These are phyloP conservation scores for Sylvilagus floridanus DNA, from an alignment of 2,797 vertebrate species.

Conservation along the genomic window DNA sequence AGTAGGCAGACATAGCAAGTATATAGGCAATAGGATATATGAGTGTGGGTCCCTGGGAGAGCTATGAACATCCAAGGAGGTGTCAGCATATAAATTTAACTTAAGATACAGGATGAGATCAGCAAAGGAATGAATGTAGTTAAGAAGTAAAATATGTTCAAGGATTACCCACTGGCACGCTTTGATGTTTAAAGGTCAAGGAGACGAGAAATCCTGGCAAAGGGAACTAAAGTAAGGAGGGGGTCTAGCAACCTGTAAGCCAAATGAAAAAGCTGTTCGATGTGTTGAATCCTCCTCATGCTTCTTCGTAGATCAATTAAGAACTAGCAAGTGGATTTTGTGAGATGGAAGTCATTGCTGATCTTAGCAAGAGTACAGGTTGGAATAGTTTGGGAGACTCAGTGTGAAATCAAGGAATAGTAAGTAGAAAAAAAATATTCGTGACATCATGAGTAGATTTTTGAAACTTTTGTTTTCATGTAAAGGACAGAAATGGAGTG, in stretches of 20 bases:
- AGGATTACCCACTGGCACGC: neutral
- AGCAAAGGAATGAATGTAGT: neutral
- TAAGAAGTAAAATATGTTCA: constrained; percentile 36
- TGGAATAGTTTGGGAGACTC: neutral
- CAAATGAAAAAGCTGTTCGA: neutral
- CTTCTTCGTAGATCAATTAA: neutral
- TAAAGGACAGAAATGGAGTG: neutral
- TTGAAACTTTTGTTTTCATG: constrained; percentile 9
- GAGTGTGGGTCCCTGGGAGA: neutral
- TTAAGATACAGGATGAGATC: neutral
- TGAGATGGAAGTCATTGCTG: neutral
- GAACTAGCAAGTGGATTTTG: neutral
- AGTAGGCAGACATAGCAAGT: neutral
- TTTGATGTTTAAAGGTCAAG: neutral
- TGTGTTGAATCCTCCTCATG: no score
- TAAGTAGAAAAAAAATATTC: neutral
- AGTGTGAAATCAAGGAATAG: neutral
- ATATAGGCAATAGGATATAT: neutral
- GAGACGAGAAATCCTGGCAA: neutral
- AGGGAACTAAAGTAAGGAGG: neutral
- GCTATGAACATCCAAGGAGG: neutral
- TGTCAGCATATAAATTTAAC: neutral
- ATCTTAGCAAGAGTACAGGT: neutral
- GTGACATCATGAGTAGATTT: neutral
- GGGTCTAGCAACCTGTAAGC: neutral